phyloP scores from a whole-genome alignment of 2,113 vertebrate genomes.

The Heterochromis multidens region DNA sequence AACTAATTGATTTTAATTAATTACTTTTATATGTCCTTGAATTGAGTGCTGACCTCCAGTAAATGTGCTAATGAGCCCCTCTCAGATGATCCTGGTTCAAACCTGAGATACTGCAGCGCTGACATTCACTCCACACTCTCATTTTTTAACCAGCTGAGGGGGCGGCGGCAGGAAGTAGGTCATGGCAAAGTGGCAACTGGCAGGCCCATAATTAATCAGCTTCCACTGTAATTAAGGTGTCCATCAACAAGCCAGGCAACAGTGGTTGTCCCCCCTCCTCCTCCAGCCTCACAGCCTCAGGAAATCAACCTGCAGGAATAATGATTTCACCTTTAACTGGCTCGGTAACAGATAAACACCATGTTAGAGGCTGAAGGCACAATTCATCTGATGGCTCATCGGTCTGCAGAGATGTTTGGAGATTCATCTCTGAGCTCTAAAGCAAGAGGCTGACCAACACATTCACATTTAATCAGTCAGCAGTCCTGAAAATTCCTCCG shows the following conservation, averaged over 20 bases:
- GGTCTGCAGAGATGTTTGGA: not conserved
- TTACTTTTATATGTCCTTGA: not conserved
- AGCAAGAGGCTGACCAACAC: not conserved
- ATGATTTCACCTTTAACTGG: conserved; percentile 65
- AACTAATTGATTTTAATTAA: not conserved
- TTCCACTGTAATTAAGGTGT: conserved; percentile 76
- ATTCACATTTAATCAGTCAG: not conserved
- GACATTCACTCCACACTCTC: conserved; percentile 11
- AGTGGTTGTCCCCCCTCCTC: not conserved
- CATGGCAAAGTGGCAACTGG: conserved; percentile 46
- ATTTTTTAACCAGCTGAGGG: not conserved
- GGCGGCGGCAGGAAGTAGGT: conserved; percentile 24
- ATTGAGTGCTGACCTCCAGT: not conserved
- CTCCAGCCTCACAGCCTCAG: not conserved
- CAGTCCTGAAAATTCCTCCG: not conserved
- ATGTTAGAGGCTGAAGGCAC: not conserved
- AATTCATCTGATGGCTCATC: conserved; percentile 2
- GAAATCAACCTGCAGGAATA: conserved; percentile 53
- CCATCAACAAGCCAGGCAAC: conserved; percentile 64
- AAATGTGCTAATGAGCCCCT: not conserved
- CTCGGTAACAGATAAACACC: conserved; percentile 21
- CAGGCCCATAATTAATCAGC: conserved; percentile 76
- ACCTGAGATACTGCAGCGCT: not conserved
- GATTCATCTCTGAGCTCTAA: not conserved
- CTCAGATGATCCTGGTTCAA: not conserved